A percentile compares a stretch with the other conserved stretches of the same genome.
Evolutionary conservation across 2,888 invertebrate species (phyloP).

Genomic region (Ophion obscuratus): DNA sequence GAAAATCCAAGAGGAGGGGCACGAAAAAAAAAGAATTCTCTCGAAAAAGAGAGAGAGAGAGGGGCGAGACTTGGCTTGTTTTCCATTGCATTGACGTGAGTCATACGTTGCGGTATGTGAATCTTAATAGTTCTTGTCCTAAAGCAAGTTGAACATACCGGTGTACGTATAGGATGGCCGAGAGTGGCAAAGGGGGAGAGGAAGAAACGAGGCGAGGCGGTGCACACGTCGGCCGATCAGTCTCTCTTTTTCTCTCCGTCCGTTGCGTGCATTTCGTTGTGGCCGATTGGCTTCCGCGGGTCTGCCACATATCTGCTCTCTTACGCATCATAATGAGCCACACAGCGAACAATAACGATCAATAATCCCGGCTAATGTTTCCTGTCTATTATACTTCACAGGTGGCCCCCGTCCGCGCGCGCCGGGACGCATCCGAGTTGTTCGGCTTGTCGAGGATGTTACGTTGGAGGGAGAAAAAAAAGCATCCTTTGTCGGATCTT

Average conservation of each 20-base stretch:
- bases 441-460: neutral
- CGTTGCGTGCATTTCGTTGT: constrained; percentile 24
- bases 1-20: constrained; percentile 12
- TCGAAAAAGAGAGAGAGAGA: constrained; percentile 44
- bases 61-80: constrained; percentile 59
- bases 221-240: neutral
- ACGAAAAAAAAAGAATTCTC: constrained; percentile 40
- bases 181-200: constrained; percentile 18
- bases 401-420: constrained; percentile 18
- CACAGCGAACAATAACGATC: constrained; percentile 60
- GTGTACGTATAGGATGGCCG: constrained; percentile 25
- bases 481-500: constrained; percentile 1
- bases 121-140: constrained; percentile 62
- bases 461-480: neutral
- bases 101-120: constrained; percentile 66
- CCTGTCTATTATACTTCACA: constrained; percentile 57
- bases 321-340: constrained; percentile 54
- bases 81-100: constrained; percentile 65
- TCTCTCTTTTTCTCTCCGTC: constrained; percentile 1
- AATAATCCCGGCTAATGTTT: constrained; percentile 67
- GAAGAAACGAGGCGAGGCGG: neutral
- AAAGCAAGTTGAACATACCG: constrained; percentile 66
- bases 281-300: constrained; percentile 23
- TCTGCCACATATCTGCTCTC: constrained; percentile 30
- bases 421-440: neutral